These are phyloP conservation scores for Anagrus nilaparvatae DNA, from an alignment of 1,140 invertebrate genomes.

Conservation along the genomic window DNA sequence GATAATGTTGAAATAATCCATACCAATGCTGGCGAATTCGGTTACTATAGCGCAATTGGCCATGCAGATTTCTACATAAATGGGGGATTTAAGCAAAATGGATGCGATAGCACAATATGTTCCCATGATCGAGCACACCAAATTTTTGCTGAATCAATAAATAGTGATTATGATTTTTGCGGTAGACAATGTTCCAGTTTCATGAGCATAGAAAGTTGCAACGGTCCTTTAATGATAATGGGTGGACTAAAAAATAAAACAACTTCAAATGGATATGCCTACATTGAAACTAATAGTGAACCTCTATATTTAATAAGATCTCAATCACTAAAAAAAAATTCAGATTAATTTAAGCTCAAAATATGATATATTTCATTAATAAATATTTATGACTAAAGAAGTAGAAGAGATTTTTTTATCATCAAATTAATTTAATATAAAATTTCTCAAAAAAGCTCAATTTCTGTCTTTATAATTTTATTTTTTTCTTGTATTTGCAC, in stretches of 20 bases:
- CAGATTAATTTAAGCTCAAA: too few relatives aligned
- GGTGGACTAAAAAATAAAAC: constrained; percentile 1
- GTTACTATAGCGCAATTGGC: constrained; percentile 40
- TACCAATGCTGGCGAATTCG: constrained; percentile 43
- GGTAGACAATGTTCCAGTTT: constrained; percentile 16
- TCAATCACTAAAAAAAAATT: too few relatives aligned
- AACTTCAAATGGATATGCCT: too few relatives aligned
- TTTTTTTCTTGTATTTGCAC: constrained; percentile 30
- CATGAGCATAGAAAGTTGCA: neutral
- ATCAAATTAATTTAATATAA: too few relatives aligned
- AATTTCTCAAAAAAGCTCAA: neutral
- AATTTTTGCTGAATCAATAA: constrained; percentile 22
- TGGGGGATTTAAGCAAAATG: constrained; percentile 54
- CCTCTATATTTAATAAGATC: too few relatives aligned
- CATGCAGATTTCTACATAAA: constrained; percentile 52
- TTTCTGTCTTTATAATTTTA: neutral
- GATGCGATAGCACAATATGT: constrained; percentile 43
- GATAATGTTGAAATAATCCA: constrained; percentile 42
- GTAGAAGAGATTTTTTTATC: neutral
- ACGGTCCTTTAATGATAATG: neutral
- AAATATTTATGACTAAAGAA: too few relatives aligned
- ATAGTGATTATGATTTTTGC: constrained; percentile 19
- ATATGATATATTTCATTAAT: too few relatives aligned
- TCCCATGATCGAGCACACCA: constrained; percentile 21
- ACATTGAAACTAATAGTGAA: too few relatives aligned